These are phyloP conservation scores for Brachionus sp. DNA, from an alignment of 1,140 invertebrate genomes.

Conservation along the genomic window DNA sequence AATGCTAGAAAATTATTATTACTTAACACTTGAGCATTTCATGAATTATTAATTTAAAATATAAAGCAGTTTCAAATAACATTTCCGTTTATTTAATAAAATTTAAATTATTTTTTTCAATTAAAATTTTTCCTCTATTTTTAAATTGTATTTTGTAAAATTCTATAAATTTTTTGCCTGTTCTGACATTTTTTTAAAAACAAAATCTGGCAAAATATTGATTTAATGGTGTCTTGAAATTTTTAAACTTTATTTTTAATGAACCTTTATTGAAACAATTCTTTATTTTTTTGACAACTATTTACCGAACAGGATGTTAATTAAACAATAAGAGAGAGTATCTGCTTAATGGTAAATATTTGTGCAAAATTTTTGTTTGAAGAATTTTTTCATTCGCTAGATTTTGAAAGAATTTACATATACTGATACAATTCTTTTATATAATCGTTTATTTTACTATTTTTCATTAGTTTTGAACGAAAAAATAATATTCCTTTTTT, in stretches of 20 bases:
- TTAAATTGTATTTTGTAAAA: no score
- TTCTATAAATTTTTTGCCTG: background rate
- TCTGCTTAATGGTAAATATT: background rate
- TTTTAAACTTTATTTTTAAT: background rate
- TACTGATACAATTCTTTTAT: background rate
- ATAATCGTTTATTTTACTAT: background rate
- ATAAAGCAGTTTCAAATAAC: background rate
- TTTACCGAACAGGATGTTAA: background rate
- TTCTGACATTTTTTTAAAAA: background rate
- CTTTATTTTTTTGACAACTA: background rate
- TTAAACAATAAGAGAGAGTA: background rate
- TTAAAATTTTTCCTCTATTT: background rate
- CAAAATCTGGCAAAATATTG: background rate
- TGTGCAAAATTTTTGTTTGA: background rate
- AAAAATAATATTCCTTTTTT: background rate
- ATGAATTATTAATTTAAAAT: background rate
- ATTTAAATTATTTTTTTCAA: background rate
- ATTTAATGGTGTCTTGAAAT: background rate
- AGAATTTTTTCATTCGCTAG: background rate
- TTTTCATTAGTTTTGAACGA: background rate
- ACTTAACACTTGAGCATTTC: background rate
- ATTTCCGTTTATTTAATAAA: background rate
- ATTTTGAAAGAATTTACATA: background rate
- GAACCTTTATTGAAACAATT: background rate
- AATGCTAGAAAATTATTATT: background rate